phyloP scores from a whole-genome alignment of 2,797 vertebrate species.

The Sebastes steindachneri region DNA sequence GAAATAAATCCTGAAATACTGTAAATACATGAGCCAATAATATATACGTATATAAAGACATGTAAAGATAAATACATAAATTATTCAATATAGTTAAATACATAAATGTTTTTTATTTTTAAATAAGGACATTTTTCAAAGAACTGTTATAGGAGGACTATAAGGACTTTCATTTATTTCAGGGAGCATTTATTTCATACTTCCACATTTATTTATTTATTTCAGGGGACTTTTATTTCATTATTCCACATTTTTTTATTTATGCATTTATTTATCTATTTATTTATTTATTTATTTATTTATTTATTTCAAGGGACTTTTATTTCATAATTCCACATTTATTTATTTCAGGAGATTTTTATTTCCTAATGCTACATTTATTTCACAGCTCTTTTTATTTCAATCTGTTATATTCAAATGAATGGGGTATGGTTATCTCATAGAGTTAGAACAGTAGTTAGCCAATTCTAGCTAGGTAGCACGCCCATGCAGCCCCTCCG shows the following conservation, averaged over 20 bases:
- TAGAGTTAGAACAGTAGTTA: too few species aligned
- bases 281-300: neutral
- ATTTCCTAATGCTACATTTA: too few species aligned
- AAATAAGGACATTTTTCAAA: too few species aligned
- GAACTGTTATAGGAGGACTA: fast-evolving
- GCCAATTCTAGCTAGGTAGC: too few species aligned
- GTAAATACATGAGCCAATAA: neutral
- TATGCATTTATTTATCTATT: neutral
- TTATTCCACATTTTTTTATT: neutral
- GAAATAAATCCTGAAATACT: neutral
- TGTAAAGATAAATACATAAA: neutral
- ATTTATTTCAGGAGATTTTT: too few species aligned
- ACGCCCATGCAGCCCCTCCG: too few species aligned
- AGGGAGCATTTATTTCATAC: neutral
- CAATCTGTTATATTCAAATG: too few species aligned
- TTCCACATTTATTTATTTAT: neutral
- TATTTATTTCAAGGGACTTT: too few species aligned
- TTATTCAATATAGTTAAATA: neutral
- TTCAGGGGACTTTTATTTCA: neutral
- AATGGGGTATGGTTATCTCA: too few species aligned
- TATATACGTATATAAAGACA: neutral
- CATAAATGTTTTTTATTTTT: too few species aligned
- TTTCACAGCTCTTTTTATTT: too few species aligned
- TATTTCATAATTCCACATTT: too few species aligned
- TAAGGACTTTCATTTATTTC: neutral